Evolutionary conservation across 2,113 vertebrate genomes (phyloP).

Genomic region (Otolemur garnettii): DNA sequence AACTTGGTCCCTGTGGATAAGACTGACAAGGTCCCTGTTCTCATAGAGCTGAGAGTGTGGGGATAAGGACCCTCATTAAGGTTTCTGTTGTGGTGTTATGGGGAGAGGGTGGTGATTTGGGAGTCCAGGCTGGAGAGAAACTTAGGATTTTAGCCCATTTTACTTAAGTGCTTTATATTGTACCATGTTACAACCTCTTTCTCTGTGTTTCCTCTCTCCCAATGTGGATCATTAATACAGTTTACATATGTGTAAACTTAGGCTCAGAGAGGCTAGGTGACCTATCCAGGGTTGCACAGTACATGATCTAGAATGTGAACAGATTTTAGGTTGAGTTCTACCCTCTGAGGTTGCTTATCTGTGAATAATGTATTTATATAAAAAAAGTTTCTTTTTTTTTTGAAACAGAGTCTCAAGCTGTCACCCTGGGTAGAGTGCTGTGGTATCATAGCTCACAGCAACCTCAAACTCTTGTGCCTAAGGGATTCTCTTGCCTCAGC

Average conservation of each 20-base stretch:
- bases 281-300: background rate
- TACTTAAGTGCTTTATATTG: background rate
- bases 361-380: background rate
- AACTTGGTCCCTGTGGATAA: background rate
- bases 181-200: background rate
- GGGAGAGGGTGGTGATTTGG: background rate
- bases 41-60: background rate
- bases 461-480: too few relatives aligned
- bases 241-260: background rate
- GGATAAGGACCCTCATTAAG: background rate
- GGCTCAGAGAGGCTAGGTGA: background rate
- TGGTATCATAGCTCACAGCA: too few relatives aligned
- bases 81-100: background rate
- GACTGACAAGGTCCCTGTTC: background rate
- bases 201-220: background rate
- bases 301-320: background rate
- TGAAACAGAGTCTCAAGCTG: too few relatives aligned
- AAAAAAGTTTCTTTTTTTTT: background rate
- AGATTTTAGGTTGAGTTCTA: background rate
- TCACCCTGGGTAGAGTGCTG: too few relatives aligned
- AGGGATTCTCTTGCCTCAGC: too few relatives aligned
- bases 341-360: background rate
- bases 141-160: background rate
- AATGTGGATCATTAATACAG: background rate
- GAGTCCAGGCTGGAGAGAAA: background rate